A percentile compares a stretch with the other conserved stretches of the same genome.
phyloP scores from a whole-genome alignment of 2,113 vertebrate species.

The Pangasianodon gigas region DNA sequence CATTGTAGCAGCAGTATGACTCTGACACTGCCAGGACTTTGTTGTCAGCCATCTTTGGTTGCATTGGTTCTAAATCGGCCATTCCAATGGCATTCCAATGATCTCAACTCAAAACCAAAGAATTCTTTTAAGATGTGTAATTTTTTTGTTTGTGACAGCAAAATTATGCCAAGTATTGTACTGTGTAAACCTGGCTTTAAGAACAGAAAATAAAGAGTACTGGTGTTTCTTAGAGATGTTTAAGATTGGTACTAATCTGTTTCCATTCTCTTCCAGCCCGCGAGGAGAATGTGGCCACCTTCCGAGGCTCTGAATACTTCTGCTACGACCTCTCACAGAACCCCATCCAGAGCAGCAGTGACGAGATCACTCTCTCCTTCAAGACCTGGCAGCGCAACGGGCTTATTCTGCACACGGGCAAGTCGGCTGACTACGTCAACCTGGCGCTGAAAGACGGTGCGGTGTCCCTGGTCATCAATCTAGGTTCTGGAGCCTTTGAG shows the following conservation, averaged over 20 bases:
- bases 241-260: neutral
- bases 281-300: constrained; percentile 96
- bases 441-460: constrained; percentile 96
- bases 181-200: neutral
- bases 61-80: neutral
- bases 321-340: constrained; percentile 98
- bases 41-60: neutral
- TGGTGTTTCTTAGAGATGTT: neutral
- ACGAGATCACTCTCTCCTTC: constrained; percentile 97
- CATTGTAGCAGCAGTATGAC: neutral
- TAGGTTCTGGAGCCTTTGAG: constrained; percentile 97
- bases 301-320: constrained; percentile 95
- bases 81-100: neutral
- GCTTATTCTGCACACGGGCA: constrained; percentile 96
- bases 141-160: neutral
- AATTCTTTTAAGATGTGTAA: neutral
- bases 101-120: neutral
- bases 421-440: constrained; percentile 98
- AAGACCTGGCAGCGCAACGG: constrained; percentile 97
- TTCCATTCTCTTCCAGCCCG: constrained; percentile 72
- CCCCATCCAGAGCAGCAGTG: constrained; percentile 98
- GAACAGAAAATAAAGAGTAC: neutral
- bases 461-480: constrained; percentile 95
- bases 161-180: neutral
- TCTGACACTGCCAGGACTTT: neutral